These are phyloP conservation scores for Arbacia lixula DNA, from an alignment of 53 echinoderm and acorn worm species.

Conservation along the genomic window DNA sequence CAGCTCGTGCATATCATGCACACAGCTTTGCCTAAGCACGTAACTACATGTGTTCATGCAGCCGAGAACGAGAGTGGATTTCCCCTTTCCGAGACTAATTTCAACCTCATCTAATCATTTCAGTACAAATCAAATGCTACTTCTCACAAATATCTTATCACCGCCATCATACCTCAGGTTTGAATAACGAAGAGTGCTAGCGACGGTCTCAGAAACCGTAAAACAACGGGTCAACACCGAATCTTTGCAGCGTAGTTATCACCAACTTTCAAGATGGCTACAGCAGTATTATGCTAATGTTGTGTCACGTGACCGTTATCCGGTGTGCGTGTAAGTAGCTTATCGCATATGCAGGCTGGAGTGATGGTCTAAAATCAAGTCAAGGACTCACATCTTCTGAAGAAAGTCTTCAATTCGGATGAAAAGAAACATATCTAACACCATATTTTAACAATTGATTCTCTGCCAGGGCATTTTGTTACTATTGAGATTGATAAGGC, in stretches of 20 bases:
- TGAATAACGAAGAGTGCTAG: conserved; percentile 26
- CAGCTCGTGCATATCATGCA: conserved; percentile 1
- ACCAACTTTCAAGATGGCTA: conserved; percentile 58
- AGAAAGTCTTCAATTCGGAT: not conserved
- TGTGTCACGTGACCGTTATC: conserved; percentile 57
- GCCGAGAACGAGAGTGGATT: conserved; percentile 10
- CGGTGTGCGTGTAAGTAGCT: conserved; percentile 40
- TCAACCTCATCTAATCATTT: not conserved
- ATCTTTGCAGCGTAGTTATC: conserved; percentile 34
- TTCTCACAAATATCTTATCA: not conserved
- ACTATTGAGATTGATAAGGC: no score
- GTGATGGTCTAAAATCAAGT: not conserved
- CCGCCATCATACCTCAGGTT: conserved; percentile 33
- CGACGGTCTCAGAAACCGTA: conserved; percentile 53
- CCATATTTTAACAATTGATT: no score
- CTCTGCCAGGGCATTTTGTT: no score
- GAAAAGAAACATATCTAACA: no score
- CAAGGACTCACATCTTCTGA: not conserved
- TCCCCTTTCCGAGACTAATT: conserved; percentile 22
- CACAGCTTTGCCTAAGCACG: not conserved
- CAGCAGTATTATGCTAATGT: conserved; percentile 60
- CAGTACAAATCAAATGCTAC: not conserved
- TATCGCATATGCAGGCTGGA: not conserved
- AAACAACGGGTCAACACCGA: not conserved
- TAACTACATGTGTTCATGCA: conserved; percentile 23